Evolutionary conservation across 2,113 vertebrate genomes (phyloP), one percentile per base, ranked within the genome.

Genomic region (Python bivittatus): DNA sequence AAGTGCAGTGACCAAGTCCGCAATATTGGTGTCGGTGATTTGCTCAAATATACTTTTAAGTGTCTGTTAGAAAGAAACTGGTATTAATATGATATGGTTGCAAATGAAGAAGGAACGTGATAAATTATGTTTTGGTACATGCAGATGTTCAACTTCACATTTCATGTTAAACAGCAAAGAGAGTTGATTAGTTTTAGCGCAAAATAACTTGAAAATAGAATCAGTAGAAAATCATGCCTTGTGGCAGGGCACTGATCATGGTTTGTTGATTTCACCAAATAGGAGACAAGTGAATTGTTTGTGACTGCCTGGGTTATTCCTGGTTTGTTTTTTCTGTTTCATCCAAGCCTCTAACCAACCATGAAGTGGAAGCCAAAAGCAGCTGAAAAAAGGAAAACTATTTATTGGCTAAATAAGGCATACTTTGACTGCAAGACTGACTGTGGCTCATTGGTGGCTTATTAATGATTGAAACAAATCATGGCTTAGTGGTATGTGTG

Each of bases 1-100:
- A 58, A 99, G 53, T 12, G 99, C 96, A 0, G 98, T 99, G 93
- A 99, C 97, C 27, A 99, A 97, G 93, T 99, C 99, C 48, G 98
- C 98, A 1, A 99, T 86, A 22, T 99, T 99, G 89, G 98, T 98
- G 0, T 98, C 48, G 2, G 96, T 92, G 93, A 99, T 99, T 93
- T 99, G 98, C 20, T 91, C 95, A 92, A 99, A 99, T 92, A 99
- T 8, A 0, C 97, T 97, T 93, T 97, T 89, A 86, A 99, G 96
- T 20, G 98, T 98, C 99, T 99, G 61, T 92, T 64, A 96, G 79
- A 89, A 64, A 84, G 61, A 94, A 88, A 92, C 0, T 25, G 1
- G 1, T 42, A 29, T 13, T 91, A 87, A 84, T 92, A 86, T 1
- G 23, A 22, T 25, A 6, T 64, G 9, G 0, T 3, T 2, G 33